Base-by-base conservation (phyloP, 1,140 invertebrate genomes). In the Charaxes varanes region DNA sequence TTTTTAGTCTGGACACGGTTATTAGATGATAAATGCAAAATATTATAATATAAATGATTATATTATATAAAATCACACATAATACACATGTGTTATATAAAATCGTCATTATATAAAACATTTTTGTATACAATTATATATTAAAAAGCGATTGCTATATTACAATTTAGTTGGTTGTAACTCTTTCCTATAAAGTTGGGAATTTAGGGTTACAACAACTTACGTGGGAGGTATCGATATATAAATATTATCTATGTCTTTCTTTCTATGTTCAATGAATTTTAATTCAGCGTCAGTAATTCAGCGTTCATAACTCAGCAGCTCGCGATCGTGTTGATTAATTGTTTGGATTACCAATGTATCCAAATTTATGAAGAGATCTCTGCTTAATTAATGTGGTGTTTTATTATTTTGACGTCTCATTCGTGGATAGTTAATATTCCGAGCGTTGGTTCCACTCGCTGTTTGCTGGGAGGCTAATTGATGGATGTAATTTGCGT, bases 351-450 rank as follows among this genome's bases (percentile, higher is more conserved):
- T 76, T 72, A 76, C 53, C 26, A 24, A 43, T 33, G 15, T 37
- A 26, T 21, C 26, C 14, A 5, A 23, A 34, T 26, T 37, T 22
- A 53, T 53, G 24, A 33, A 12, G 40, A 33, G 36, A 32, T 26
- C 14, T 18, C 16, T 22, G 18, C 18, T 28, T 27, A 56, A 74
- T 74, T 65, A 63, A 72, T 70, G 51, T 30, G 32, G 12, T 51
- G 62, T 67, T 58, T 72, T 67, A 66, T 68, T 72, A 73, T 71
- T 74, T 59, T 62, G 68, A 69, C 59, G 56, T 65, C 53, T 72
- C 60, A 62, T 64, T 71, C 49, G 52, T 43, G 49, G 50, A 46
- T 62, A 40, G 52, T 65, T 63, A 63, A 62, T 65, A 58, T 53
- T 55, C 38, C 36, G 31, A 13, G 31, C 26, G 42, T 33, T 44